These are phyloP conservation scores for Corydoras sp. DNA, from an alignment of 2,113 vertebrate species.

Conservation along the genomic window DNA sequence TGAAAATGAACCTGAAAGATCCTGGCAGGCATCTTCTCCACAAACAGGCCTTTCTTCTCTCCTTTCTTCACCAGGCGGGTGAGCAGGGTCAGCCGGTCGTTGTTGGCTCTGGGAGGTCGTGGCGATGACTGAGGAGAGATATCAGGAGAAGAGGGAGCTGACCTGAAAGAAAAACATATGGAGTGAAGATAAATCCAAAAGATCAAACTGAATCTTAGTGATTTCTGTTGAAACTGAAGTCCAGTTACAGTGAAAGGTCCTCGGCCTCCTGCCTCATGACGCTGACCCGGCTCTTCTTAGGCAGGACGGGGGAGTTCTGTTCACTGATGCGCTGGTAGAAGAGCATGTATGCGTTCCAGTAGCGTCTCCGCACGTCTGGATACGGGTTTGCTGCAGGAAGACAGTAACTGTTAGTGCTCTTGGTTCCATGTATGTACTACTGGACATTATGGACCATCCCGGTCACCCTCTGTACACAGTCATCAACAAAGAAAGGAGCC, in stretches of 20 bases:
- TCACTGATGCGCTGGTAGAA: slow-evolving; percentile 97
- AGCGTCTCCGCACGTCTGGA: slow-evolving; percentile 88
- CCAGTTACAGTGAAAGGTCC: slow-evolving; percentile 87
- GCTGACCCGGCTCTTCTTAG: slow-evolving; percentile 96
- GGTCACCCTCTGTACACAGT: no score
- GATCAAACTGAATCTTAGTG: no score
- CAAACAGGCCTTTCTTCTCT: slow-evolving; percentile 96
- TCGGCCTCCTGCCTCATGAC: slow-evolving; percentile 95
- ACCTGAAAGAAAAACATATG: slow-evolving; percentile 60
- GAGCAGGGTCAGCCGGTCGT: slow-evolving; percentile 90
- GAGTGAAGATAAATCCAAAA: no score
- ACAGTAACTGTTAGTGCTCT: not conserved
- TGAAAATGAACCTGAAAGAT: slow-evolving; percentile 83
- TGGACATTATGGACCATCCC: no score
- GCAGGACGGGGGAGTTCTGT: slow-evolving; percentile 90
- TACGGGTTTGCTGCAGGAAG: slow-evolving; percentile 82
- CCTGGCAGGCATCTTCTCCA: slow-evolving; percentile 94
- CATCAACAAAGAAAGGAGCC: no score
- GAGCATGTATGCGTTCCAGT: slow-evolving; percentile 99
- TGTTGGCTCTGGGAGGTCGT: slow-evolving; percentile 88
- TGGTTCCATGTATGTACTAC: no score
- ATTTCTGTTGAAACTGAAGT: no score
- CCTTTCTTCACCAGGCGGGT: slow-evolving; percentile 95
- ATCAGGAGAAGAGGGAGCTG: slow-evolving; percentile 95
- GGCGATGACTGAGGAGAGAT: slow-evolving; percentile 96